Evolutionary conservation across 2,888 invertebrate species (phyloP), one percentile per base, ranked within the genome.

Genomic region (Ernsta delagoae): DNA sequence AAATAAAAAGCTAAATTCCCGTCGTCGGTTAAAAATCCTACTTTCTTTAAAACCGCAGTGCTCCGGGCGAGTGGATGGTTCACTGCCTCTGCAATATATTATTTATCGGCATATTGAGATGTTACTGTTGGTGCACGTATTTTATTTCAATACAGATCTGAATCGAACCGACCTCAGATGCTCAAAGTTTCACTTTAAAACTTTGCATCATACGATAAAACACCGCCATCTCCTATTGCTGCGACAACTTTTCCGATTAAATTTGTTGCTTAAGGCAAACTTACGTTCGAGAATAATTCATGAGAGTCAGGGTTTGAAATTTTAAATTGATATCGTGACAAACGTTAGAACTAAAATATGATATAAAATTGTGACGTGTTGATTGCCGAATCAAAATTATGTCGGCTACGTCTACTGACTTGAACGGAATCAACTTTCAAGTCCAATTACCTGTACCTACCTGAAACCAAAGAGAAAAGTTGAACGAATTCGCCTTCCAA

Each of bases 1-100:
- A 71, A 64, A 73, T 70, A 72, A 71, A 72, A 73, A 71, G 71
- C 72, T 72, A 72, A 74, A 77, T 74, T 74, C 71, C 48, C 31
- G 48, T n/a, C n/a, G n/a, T 36, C 56, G 64, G 67, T 71, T 70
- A 66, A 72, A 71, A 72, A 74, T 74, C 65, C 71, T 71, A 73
- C 77, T 78, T 77, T 74, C 73, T 81, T 77, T 78, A 86, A 88
- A 85, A 86, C 85, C 83, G 83, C 83, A 80, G 87, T 84, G 83
- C 82, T 74, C 72, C 74, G 72, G 71, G 77, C 75, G 71, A 83
- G 83, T 83, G 6, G 12, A 16, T 84, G 84, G 48, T 84, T 74
- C 71, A 73, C 72, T 74, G 71, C 74, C 74, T 72, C 73, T 70
- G 71, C 78, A 75, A 82, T 86, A 82, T 82, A 82, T 83, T 81